These are phyloP conservation scores for Grallaria varia DNA, from an alignment of 2,113 vertebrate genomes.

Conservation along the genomic window DNA sequence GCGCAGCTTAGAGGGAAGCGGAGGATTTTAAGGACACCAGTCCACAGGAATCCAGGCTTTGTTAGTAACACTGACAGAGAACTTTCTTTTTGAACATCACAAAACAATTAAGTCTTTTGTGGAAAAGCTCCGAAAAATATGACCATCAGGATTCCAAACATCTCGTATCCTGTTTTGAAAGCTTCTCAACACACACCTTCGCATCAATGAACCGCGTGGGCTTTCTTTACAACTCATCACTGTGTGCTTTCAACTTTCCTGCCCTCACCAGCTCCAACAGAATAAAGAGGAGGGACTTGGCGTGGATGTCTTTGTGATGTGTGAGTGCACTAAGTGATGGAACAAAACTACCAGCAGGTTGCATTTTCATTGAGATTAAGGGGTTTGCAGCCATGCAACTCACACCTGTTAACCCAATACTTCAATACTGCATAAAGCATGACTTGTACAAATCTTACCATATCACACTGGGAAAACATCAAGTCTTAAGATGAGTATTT, in stretches of 20 bases:
- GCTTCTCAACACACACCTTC: not conserved
- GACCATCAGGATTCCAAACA: not conserved
- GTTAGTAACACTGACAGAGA: not conserved
- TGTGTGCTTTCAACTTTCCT: not conserved
- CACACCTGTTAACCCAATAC: not conserved
- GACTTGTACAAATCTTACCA: not conserved
- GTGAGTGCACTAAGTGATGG: not conserved
- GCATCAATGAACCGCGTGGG: not conserved
- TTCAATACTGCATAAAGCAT: not conserved
- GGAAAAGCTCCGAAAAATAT: not conserved
- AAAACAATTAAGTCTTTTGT: not conserved
- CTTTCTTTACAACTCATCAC: not conserved
- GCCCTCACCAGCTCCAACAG: not conserved
- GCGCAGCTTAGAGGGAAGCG: not conserved
- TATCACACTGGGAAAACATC: not conserved
- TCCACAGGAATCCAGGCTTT: constrained; percentile 24
- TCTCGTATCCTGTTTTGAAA: not conserved
- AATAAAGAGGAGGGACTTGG: not conserved
- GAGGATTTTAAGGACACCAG: constrained; percentile 34
- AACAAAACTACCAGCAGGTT: not conserved
- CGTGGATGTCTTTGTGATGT: not conserved
- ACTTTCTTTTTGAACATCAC: not conserved
- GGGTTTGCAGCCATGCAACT: not conserved
- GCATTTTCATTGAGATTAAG: not conserved
- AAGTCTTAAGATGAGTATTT: not conserved